phyloP scores from a whole-genome alignment of 2,113 vertebrate genomes.

The Eubucco bourcierii region DNA sequence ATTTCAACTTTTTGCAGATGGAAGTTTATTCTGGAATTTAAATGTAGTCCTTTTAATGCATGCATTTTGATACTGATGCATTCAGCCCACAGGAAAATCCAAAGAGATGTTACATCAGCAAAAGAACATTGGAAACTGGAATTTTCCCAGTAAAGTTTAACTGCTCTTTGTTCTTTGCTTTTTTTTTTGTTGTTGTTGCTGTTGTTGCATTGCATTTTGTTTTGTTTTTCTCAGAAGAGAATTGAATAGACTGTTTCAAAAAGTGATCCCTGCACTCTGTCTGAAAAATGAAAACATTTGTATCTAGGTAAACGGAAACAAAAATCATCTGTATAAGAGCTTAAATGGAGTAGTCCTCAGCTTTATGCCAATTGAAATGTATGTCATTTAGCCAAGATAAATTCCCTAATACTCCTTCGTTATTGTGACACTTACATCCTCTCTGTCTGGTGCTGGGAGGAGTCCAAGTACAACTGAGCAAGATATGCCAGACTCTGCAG shows the following conservation, averaged over 20 bases:
- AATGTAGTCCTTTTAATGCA: slow-evolving; percentile 22
- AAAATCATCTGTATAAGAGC: slow-evolving; percentile 9
- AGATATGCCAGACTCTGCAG: background rate
- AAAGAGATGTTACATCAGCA: background rate
- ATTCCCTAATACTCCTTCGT: slow-evolving; percentile 52
- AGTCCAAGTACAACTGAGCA: background rate
- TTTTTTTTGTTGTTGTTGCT: no score
- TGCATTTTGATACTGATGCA: background rate
- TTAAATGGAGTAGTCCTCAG: slow-evolving; percentile 30
- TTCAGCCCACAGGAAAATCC: slow-evolving; percentile 28
- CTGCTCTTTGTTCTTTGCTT: background rate
- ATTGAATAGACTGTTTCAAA: background rate
- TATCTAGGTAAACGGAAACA: background rate
- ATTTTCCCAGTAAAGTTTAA: background rate
- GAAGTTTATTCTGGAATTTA: slow-evolving; percentile 38
- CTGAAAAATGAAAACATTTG: background rate
- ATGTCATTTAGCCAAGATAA: slow-evolving; percentile 55
- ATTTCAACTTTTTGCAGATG: slow-evolving; percentile 15
- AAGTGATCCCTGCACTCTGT: background rate
- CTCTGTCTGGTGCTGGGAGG: slow-evolving; percentile 6
- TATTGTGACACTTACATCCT: slow-evolving; percentile 58
- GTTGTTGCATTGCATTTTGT: no score
- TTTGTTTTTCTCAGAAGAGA: background rate
- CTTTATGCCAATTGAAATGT: slow-evolving; percentile 50
- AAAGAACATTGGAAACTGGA: background rate